phyloP scores from a whole-genome alignment of 1,140 invertebrate genomes.

The Andricus grossulariae region DNA sequence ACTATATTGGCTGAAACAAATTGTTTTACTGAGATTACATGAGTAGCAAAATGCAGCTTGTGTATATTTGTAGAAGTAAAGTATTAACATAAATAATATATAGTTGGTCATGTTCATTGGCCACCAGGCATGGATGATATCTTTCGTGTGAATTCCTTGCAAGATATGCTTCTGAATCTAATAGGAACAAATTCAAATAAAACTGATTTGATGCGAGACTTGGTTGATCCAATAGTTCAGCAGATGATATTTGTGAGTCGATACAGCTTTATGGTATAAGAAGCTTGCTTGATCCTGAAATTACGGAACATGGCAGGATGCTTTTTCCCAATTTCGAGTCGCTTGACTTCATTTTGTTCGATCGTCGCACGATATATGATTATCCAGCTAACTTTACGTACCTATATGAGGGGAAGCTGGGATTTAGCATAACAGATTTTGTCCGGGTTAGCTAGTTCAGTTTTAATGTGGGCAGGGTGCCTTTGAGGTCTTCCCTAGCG shows the following conservation, averaged over 20 bases:
- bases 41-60: not conserved
- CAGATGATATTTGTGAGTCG: not conserved
- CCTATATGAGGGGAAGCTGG: not conserved
- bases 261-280: not conserved
- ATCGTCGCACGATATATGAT: not conserved
- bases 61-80: not conserved
- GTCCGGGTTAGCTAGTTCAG: not conserved
- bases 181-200: not conserved
- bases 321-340: not conserved
- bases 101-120: not conserved
- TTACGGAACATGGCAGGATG: not conserved
- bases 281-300: not conserved
- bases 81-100: not conserved
- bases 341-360: not conserved
- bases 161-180: not conserved
- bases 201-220: not conserved
- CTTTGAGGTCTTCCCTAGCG: too few relatives aligned
- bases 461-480: too few relatives aligned
- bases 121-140: not conserved
- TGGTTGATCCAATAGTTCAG: not conserved
- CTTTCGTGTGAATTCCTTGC: not conserved
- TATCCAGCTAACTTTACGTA: not conserved
- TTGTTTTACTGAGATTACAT: not conserved
- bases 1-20: not conserved
- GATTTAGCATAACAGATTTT: not conserved